A percentile compares a stretch with the other conserved stretches of the same genome.
Conservation (phyloP, 2,797 vertebrate genomes). For the Lepilemur septentrionalis region DNA sequence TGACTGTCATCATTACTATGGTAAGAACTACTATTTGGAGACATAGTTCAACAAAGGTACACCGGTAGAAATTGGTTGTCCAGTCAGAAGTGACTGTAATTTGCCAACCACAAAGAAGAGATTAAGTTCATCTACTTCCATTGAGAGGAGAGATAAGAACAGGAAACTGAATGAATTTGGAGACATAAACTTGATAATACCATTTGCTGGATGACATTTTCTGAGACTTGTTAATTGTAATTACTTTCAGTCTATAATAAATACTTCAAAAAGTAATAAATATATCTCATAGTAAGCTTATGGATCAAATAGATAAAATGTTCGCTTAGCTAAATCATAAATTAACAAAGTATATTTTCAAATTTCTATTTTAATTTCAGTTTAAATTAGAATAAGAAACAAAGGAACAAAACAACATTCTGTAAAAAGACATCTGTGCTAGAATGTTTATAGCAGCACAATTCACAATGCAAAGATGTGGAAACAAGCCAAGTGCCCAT, state of each 20-base stretch:
- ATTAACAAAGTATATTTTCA: background rate
- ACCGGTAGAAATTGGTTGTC: background rate
- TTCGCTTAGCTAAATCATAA: background rate
- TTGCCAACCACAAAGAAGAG: background rate
- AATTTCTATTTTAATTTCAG: background rate
- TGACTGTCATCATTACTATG: background rate
- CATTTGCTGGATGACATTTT: background rate
- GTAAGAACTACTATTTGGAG: background rate
- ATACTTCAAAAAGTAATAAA: background rate
- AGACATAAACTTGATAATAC: background rate
- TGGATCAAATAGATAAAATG: background rate
- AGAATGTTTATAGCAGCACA: no score
- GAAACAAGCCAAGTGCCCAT: no score
- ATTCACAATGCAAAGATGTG: no score
- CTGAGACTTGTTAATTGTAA: background rate
- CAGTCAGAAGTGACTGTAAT: background rate
- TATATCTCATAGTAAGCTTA: background rate
- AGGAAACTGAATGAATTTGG: background rate
- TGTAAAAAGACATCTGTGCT: no score
- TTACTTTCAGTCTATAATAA: background rate
- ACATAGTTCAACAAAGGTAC: background rate
- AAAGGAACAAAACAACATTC: no score
- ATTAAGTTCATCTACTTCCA: background rate
- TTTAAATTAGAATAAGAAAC: background rate
- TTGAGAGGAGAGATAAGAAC: background rate